Conservation (phyloP, 2,888 invertebrate species). For the Linnaemya tessellans region DNA sequence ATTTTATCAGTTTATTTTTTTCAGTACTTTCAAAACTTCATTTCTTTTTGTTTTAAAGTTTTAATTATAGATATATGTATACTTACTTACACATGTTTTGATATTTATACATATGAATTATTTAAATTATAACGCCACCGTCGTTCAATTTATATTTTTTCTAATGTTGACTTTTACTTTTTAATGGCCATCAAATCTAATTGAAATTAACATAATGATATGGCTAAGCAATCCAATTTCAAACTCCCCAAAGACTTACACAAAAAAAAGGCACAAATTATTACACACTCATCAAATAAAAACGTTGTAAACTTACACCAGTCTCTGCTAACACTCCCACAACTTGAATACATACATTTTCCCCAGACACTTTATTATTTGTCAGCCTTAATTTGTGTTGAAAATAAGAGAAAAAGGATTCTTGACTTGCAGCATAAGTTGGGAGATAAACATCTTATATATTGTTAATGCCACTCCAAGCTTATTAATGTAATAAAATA, state of each 20-base stretch:
- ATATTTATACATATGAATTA: too few species aligned
- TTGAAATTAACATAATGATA: constrained; percentile 67
- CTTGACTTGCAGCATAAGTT: constrained; percentile 62
- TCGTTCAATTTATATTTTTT: constrained; percentile 32
- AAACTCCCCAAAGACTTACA: constrained; percentile 17
- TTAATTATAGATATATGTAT: too few species aligned
- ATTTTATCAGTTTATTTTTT: neutral
- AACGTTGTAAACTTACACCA: constrained; percentile 49
- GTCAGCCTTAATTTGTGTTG: constrained; percentile 42
- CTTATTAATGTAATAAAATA: constrained; percentile 39
- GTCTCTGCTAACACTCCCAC: constrained; percentile 13
- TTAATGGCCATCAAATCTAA: constrained; percentile 55
- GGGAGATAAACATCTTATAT: constrained; percentile 47
- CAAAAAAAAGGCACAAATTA: constrained; percentile 8
- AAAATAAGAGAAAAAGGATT: neutral
- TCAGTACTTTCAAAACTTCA: neutral
- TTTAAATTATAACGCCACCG: too few species aligned
- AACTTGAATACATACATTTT: constrained; percentile 1
- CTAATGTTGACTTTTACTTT: constrained; percentile 37
- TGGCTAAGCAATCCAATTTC: constrained; percentile 53
- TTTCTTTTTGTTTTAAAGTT: too few species aligned
- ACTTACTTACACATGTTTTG: too few species aligned
- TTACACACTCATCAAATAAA: constrained; percentile 29
- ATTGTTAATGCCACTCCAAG: constrained; percentile 5
- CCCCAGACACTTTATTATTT: constrained; percentile 14